Evolutionary conservation across 2,113 vertebrate genomes (phyloP).

Genomic region (Coturnix japonica): DNA sequence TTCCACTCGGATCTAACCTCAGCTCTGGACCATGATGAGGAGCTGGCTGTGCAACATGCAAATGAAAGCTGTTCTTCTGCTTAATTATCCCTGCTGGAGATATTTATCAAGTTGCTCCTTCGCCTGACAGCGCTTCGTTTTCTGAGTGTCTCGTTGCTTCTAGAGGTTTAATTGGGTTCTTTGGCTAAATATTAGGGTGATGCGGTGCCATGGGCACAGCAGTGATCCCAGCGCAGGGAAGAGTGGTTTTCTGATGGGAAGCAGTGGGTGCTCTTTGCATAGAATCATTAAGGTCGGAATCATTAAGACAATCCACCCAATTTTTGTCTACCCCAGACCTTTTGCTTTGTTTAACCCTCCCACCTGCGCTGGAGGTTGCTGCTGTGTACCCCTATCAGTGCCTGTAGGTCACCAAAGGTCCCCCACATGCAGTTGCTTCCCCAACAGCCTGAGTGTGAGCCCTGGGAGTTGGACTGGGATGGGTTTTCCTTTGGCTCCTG

Average conservation of each 20-base stretch:
- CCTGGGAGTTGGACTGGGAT: not conserved
- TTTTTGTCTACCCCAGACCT: not conserved
- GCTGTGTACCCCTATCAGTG: rapidly evolving
- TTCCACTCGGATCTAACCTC: not conserved
- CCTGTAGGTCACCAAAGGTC: not conserved
- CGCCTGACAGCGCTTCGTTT: not conserved
- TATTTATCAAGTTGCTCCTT: not conserved
- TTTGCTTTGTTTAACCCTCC: not conserved
- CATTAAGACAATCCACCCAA: too few relatives aligned
- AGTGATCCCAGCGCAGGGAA: not conserved
- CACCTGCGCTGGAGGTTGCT: not conserved
- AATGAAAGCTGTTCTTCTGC: not conserved
- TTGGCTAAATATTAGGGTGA: not conserved
- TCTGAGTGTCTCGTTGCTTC: not conserved
- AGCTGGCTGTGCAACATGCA: not conserved
- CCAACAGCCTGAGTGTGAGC: not conserved
- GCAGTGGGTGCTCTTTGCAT: not conserved
- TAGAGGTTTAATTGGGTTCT: not conserved
- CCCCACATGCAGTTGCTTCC: not conserved
- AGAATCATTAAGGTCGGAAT: too few relatives aligned
- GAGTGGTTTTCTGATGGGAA: not conserved
- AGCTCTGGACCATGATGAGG: not conserved
- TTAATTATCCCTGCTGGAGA: not conserved
- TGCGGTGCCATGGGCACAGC: not conserved
- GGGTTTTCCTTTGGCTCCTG: not conserved